phyloP scores from a whole-genome alignment of 2,113 vertebrate genomes.

The Dascyllus trimaculatus region DNA sequence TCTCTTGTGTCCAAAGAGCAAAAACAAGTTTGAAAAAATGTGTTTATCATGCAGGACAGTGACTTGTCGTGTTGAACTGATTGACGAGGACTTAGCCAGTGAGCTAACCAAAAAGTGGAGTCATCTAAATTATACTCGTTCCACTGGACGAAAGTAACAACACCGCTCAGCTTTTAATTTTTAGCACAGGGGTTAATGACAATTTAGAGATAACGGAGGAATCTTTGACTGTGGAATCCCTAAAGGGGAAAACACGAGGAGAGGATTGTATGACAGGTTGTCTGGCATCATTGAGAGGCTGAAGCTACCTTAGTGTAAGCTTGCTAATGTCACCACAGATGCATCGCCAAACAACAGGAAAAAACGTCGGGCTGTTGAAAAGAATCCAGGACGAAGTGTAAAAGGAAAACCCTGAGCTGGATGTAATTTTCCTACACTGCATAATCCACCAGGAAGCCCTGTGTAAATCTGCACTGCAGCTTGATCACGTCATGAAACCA shows the following conservation, averaged over 20 bases:
- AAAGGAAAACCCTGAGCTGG: conserved; percentile 37
- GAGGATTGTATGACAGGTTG: conserved; percentile 39
- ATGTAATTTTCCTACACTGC: conserved; percentile 49
- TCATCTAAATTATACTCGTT: background rate
- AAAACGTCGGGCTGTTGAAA: conserved; percentile 42
- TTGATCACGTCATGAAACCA: conserved; percentile 5
- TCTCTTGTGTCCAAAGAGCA: conserved; percentile 38
- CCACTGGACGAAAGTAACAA: conserved; percentile 20
- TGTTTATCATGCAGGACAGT: conserved; percentile 48
- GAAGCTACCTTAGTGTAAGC: conserved; percentile 49
- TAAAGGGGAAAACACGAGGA: conserved; percentile 6
- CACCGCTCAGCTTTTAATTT: conserved; percentile 22
- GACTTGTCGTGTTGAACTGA: conserved; percentile 5
- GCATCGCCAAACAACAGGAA: conserved; percentile 50
- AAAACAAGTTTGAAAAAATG: conserved; percentile 45
- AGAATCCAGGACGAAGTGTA: conserved; percentile 52
- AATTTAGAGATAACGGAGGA: conserved; percentile 27
- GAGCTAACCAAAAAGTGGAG: conserved; percentile 14
- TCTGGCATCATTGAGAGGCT: conserved; percentile 21
- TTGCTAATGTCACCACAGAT: conserved; percentile 57
- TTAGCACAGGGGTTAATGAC: conserved; percentile 21
- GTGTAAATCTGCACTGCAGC: conserved; percentile 23
- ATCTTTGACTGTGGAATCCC: conserved; percentile 31
- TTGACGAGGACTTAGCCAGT: conserved; percentile 1
- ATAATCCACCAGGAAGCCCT: conserved; percentile 34